A percentile compares a stretch with the other conserved stretches of the same genome.
Conservation (phyloP, 2,113 vertebrate genomes). For the Sylvietta virens region DNA sequence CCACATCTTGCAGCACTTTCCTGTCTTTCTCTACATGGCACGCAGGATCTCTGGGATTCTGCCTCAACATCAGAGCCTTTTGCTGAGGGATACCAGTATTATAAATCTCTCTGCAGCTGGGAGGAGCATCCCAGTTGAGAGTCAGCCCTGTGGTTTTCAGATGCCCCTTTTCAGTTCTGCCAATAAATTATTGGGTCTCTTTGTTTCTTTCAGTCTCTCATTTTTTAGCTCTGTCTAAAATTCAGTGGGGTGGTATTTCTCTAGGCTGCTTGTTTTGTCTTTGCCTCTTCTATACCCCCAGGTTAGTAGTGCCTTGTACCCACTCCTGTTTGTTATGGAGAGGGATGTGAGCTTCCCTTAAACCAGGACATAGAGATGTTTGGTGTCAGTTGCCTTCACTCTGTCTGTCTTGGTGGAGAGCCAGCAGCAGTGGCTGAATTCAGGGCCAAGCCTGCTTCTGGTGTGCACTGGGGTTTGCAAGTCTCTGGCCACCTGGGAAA, state of each 20-base stretch:
- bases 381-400: not conserved
- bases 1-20: slow-evolving; percentile 50
- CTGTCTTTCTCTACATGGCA: slow-evolving; percentile 45
- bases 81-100: slow-evolving; percentile 70
- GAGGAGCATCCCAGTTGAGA: slow-evolving; percentile 55
- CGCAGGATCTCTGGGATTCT: slow-evolving; percentile 45
- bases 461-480: not conserved
- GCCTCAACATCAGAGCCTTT: slow-evolving; percentile 29
- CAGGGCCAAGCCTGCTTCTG: not conserved
- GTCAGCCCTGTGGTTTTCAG: slow-evolving; percentile 52
- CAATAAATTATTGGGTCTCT: slow-evolving; percentile 74
- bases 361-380: not conserved
- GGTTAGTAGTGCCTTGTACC: not conserved
- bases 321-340: not conserved
- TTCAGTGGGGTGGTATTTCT: not conserved
- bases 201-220: slow-evolving; percentile 48
- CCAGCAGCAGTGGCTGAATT: not conserved
- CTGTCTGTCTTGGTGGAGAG: not conserved
- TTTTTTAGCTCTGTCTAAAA: not conserved
- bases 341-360: not conserved
- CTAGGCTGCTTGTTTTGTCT: not conserved
- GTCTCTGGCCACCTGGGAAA: not conserved
- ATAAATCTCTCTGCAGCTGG: slow-evolving; percentile 61
- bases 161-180: slow-evolving; percentile 63
- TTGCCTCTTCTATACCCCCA: not conserved